Evolutionary conservation across 2,113 vertebrate species (phyloP).

Genomic region (Lucifuga dentata): DNA sequence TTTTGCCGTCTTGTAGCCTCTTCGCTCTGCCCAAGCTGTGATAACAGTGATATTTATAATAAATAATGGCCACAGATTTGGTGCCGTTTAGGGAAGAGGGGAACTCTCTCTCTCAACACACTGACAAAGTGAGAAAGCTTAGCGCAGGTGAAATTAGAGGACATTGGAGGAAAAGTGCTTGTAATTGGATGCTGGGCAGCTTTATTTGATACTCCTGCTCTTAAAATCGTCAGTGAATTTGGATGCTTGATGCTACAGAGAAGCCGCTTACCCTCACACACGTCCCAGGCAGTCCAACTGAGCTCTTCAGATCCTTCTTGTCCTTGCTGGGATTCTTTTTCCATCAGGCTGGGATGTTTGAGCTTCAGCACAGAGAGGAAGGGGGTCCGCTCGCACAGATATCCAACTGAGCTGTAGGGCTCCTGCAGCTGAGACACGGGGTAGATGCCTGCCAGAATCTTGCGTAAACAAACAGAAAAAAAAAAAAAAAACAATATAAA

Average conservation of each 20-base stretch:
- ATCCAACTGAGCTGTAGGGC: conserved; percentile 91
- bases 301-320: conserved; percentile 49
- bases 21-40: conserved; percentile 94
- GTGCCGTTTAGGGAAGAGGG: too few species aligned
- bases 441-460: conserved; percentile 92
- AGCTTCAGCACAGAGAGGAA: conserved; percentile 86
- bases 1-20: conserved; percentile 91
- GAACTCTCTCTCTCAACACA: too few species aligned
- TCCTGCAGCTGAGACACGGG: conserved; percentile 93
- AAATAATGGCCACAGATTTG: too few species aligned
- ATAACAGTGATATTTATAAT: too few species aligned
- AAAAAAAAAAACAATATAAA: neutral
- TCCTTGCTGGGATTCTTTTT: conserved; percentile 30
- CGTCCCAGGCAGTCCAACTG: conserved; percentile 90
- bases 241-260: neutral
- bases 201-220: too few species aligned
- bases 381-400: conserved; percentile 86
- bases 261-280: conserved; percentile 88
- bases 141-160: too few species aligned
- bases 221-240: neutral
- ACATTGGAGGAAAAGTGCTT: too few species aligned
- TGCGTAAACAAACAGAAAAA: conserved; percentile 1
- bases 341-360: conserved; percentile 78
- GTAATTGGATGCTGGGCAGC: too few species aligned
- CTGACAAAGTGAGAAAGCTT: too few species aligned